These are phyloP conservation scores for Delichon dasypus DNA, from an alignment of 2,797 vertebrate species.

Conservation along the genomic window DNA sequence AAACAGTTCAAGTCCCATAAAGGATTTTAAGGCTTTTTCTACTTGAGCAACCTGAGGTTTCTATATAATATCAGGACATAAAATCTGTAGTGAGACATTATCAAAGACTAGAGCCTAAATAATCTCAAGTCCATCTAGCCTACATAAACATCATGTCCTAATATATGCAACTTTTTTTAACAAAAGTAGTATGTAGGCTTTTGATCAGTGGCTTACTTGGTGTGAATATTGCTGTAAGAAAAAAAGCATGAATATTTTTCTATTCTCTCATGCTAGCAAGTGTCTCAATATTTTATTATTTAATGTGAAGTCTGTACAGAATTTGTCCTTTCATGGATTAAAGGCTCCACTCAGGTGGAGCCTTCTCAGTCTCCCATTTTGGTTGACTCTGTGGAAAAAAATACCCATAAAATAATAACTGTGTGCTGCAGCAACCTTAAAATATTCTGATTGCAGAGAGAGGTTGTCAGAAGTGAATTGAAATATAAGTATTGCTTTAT, in stretches of 20 bases:
- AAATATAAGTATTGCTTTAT: neutral
- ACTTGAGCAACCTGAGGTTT: neutral
- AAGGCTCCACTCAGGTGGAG: neutral
- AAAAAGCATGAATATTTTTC: neutral
- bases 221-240: neutral
- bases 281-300: neutral
- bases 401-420: neutral
- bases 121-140: neutral
- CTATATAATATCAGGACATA: neutral
- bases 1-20: neutral
- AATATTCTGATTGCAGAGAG: neutral
- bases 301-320: neutral
- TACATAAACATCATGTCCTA: neutral
- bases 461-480: neutral
- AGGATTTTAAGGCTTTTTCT: slow-evolving; percentile 47
- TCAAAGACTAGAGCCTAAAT: neutral
- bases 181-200: neutral
- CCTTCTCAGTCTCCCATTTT: neutral
- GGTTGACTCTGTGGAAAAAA: neutral
- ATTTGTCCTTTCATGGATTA: neutral
- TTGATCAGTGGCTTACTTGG: neutral
- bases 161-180: neutral
- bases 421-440: neutral
- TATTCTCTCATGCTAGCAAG: neutral
- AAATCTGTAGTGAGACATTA: neutral